Base-by-base conservation (phyloP, 2,888 invertebrate genomes). In the Trissolcus japonicus region DNA sequence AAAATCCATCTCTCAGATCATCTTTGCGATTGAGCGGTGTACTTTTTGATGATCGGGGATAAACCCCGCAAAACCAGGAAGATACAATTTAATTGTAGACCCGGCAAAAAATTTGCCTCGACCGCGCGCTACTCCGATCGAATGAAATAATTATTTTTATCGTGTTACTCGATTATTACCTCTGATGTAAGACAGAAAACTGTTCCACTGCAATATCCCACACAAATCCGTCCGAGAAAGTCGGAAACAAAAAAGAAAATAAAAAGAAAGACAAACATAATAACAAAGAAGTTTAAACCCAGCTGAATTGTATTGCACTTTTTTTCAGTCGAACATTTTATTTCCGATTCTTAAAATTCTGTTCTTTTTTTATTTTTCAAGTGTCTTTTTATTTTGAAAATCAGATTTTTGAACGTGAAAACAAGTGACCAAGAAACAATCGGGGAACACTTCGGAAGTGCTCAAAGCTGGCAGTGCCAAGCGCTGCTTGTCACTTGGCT, bases 401-500 rank as follows among this genome's bases (percentile, higher is more conserved):
- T n/a, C 2, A 11, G 16, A 16, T 13, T 51, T 13, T 51, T 9
- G 13, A 7, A 6, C 48, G 76, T 79, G 79, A 76, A 79, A 75
- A 29, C 53, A 57, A 68, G 7, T 67, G 67, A 57, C 79, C 80
- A 80, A 80, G 79, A 79, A 76, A 67, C 62, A 60, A 72, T 72
- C 59, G 54, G 72, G 14, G 63, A 74, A 78, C 77, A 78, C 78
- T 81, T 81, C 56, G 78, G 80, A 83, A 82, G 80, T 80, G 51
- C 67, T 61, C 43, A 60, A 69, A 48, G 68, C 76, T 62, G 59
- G 71, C 79, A 62, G 79, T 82, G 79, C 79, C 80, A 78, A 80
- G 80, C 77, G 82, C 72, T 79, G 79, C 79, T 81, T 80, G 81
- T 80, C 80, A 76, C 74, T 76, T 68, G 75, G 85, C 81, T 80